A percentile compares a stretch with the other conserved stretches of the same genome.
Evolutionary conservation across 2,888 invertebrate species (phyloP).

Genomic region (Cosmia trapezina): DNA sequence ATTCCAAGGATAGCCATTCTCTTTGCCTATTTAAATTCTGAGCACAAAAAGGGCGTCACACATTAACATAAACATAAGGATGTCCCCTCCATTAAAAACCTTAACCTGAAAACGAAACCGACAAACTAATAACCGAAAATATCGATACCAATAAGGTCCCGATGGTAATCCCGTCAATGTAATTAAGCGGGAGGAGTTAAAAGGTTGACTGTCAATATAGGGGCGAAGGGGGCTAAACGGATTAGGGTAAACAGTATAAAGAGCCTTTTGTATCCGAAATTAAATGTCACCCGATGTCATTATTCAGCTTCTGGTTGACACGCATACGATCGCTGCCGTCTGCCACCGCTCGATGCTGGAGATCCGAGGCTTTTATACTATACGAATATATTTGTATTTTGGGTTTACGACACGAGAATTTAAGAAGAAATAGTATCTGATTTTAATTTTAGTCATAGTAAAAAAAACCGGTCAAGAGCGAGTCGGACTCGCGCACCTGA

Average conservation of each 20-base stretch:
- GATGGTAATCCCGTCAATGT: slow-evolving; percentile 72
- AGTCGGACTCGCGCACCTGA: too few relatives aligned
- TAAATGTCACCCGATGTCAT: slow-evolving; percentile 89
- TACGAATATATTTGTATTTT: slow-evolving; percentile 56
- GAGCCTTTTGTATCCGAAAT: slow-evolving; percentile 89
- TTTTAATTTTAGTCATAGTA: too few relatives aligned
- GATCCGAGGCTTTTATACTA: slow-evolving; percentile 69
- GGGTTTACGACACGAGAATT: not conserved
- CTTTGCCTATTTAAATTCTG: slow-evolving; percentile 38
- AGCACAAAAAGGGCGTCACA: slow-evolving; percentile 52
- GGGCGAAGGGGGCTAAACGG: slow-evolving; percentile 76
- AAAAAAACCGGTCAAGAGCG: too few relatives aligned
- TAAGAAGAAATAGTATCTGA: not conserved
- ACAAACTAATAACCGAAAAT: slow-evolving; percentile 56
- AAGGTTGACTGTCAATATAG: slow-evolving; percentile 80
- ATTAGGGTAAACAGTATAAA: slow-evolving; percentile 89
- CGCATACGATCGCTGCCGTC: slow-evolving; percentile 81
- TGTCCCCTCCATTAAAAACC: slow-evolving; percentile 45
- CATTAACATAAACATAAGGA: slow-evolving; percentile 56
- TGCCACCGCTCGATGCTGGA: slow-evolving; percentile 69
- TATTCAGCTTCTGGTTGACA: slow-evolving; percentile 86
- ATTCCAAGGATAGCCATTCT: slow-evolving; percentile 10
- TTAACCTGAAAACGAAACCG: slow-evolving; percentile 30
- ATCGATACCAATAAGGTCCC: slow-evolving; percentile 58
- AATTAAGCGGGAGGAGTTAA: slow-evolving; percentile 77